Percentiles rank a stretch among this genome's conserved stretches.
phyloP scores from a whole-genome alignment of 2,797 vertebrate genomes.

The Rhinophrynus dorsalis region DNA sequence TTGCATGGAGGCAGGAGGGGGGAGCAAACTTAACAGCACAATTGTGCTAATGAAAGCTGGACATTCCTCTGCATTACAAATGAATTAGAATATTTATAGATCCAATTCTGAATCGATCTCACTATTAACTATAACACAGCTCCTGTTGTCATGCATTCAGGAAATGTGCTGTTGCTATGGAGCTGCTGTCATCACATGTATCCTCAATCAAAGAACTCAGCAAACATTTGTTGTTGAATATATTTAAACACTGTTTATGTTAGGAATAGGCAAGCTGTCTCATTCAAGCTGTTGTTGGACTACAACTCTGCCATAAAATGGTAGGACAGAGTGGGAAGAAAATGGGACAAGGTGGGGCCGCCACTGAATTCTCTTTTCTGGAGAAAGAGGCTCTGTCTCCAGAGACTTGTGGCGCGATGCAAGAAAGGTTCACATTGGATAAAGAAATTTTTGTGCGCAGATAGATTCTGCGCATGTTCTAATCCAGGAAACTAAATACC shows the following conservation, averaged over 20 bases:
- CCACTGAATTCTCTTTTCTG: too few species aligned
- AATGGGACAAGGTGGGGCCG: too few species aligned
- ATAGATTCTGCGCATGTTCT: too few species aligned
- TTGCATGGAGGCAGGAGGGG: neutral
- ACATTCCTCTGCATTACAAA: slow-evolving; percentile 39
- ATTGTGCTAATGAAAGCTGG: slow-evolving; percentile 35
- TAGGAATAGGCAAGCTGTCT: too few species aligned
- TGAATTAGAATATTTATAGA: slow-evolving; percentile 45
- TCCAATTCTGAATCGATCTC: slow-evolving; percentile 49
- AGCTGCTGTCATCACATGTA: slow-evolving; percentile 46
- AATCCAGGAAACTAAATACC: too few species aligned
- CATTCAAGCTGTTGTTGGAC: too few species aligned
- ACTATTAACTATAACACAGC: slow-evolving; percentile 33
- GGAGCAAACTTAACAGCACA: neutral
- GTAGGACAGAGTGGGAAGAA: too few species aligned
- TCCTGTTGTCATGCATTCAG: slow-evolving; percentile 40
- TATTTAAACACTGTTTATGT: slow-evolving; percentile 35
- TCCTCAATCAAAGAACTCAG: slow-evolving; percentile 30
- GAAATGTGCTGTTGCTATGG: slow-evolving; percentile 55
- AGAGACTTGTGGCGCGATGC: too few species aligned
- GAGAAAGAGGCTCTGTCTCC: too few species aligned
- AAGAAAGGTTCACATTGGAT: too few species aligned
- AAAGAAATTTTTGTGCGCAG: too few species aligned
- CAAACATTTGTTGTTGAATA: slow-evolving; percentile 26
- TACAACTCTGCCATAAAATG: too few species aligned